Percentiles rank a stretch among this genome's conserved stretches.
phyloP scores from a whole-genome alignment of 2,113 vertebrate genomes.

The Pituophis catenifer region DNA sequence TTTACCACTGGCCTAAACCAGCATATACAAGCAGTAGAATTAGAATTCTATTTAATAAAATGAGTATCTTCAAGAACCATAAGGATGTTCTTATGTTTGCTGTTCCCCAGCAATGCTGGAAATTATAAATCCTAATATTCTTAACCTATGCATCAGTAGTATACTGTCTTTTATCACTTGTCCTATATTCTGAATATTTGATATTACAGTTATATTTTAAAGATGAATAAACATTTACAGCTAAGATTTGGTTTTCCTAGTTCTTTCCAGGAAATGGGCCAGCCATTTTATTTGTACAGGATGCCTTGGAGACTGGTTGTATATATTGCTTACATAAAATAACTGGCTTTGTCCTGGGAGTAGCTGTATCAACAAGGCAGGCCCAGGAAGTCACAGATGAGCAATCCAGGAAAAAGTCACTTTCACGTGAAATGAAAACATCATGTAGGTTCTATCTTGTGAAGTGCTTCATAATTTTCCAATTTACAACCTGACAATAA shows the following conservation, averaged over 20 bases:
- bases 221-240: neutral
- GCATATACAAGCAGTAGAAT: neutral
- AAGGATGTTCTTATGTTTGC: neutral
- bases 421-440: slow-evolving; percentile 10
- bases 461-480: slow-evolving; percentile 13
- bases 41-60: neutral
- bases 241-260: neutral
- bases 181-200: neutral
- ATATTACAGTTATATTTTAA: neutral
- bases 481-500: neutral
- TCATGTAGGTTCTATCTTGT: slow-evolving; percentile 6
- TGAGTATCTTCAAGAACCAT: neutral
- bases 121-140: neutral
- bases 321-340: neutral
- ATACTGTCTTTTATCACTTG: neutral
- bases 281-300: neutral
- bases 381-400: neutral
- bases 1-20: neutral
- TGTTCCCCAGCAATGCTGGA: neutral
- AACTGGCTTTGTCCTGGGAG: slow-evolving; percentile 58
- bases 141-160: neutral
- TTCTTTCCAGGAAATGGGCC: slow-evolving; percentile 6
- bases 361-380: slow-evolving; percentile 46
- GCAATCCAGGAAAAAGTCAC: slow-evolving; percentile 23
- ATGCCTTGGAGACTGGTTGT: neutral